Evolutionary conservation across 2,113 vertebrate species (phyloP).

Genomic region (Tachuris rubrigastra): DNA sequence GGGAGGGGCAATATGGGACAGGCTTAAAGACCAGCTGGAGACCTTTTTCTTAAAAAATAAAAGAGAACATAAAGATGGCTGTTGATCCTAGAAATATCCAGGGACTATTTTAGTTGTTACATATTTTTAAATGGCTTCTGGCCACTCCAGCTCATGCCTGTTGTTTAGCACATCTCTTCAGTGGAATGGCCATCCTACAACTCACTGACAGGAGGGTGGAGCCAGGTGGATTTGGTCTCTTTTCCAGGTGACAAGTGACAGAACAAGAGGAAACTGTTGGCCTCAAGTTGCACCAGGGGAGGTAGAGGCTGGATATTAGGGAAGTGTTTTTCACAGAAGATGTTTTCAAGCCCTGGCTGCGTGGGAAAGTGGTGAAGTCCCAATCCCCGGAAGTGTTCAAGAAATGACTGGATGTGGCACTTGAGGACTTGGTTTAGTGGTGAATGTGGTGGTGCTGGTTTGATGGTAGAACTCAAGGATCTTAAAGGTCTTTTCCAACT

Average conservation of each 20-base stretch:
- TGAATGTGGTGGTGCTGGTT: fast-evolving
- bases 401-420: background rate
- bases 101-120: background rate
- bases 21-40: background rate
- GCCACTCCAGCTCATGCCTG: fast-evolving
- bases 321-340: background rate
- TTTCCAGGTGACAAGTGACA: too few species aligned
- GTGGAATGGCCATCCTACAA: background rate
- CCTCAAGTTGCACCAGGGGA: background rate
- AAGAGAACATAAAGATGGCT: background rate
- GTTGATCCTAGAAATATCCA: background rate
- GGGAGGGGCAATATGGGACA: background rate
- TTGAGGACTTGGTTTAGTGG: background rate
- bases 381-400: background rate
- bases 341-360: background rate
- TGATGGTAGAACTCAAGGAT: background rate
- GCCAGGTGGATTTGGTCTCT: background rate
- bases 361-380: background rate
- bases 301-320: too few species aligned
- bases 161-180: background rate
- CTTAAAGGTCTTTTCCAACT: background rate
- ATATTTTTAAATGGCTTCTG: background rate
- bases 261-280: background rate
- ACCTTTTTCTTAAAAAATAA: background rate
- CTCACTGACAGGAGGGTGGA: background rate